Base-by-base conservation (phyloP, 2,888 invertebrate species). In the Lypha dubia region DNA sequence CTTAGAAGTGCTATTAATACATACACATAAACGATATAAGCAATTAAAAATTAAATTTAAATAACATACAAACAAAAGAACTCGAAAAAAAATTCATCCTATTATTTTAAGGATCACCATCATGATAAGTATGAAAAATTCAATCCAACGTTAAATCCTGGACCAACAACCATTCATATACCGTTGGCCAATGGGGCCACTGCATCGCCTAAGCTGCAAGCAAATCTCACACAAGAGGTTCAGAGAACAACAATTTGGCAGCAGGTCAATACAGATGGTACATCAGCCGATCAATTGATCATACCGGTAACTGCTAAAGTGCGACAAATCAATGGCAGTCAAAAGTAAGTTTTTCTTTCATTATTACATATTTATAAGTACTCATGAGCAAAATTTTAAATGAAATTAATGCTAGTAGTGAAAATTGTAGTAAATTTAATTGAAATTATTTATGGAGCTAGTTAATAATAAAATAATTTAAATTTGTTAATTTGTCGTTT, bases 241-340 rank as follows among this genome's bases (percentile, higher is more conserved):
- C 96, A 98, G 90, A 97, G 97, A 92, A 96, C 97, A 35, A 96
- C 97, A 41, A 96, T 98, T 89, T 99, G 98, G 98, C 97, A 97
- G 90, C 97, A 97, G 92, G 96, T 97, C 15, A 97, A 97, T 91
- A 95, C 95, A 88, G 94, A 93, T 85, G 91, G 89, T 63, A 89
- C 87, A 49, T 88, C 89, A 73, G 82, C 84, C 24, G 91, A 90
- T 80, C 91, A 91, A 75, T 87, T 91, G 76, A 90, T 91, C 84
- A 89, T 91, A 85, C 91, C 91, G 44, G 90, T 91, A 49, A 89
- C 91, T 80, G 88, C 89, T 51, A 92, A 92, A 89, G 91, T 91
- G 70, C 91, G 91, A 77, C 91, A 91, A 86, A 91, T 91, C 86
- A 91, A 90, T 87, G 90, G 91, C 86, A 88, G 86, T 88, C 90